Evolutionary conservation across 1,140 invertebrate genomes (phyloP).

Genomic region (Panulirus ornatus): DNA sequence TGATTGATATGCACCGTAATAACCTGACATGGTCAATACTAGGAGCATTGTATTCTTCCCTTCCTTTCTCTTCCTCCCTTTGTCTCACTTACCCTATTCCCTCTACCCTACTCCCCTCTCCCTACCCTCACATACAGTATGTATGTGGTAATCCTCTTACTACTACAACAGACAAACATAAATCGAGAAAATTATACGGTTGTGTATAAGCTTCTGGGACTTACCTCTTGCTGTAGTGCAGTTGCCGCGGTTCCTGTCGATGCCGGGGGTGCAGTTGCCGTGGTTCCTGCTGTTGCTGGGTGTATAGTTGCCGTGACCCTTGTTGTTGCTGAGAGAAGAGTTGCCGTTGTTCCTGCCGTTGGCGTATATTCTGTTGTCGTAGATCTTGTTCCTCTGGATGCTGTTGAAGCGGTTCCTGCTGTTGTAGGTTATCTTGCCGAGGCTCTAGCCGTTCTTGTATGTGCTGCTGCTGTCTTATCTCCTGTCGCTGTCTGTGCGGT

Average conservation of each 20-base stretch:
- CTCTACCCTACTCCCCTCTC: too few species aligned
- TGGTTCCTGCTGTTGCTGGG: neutral
- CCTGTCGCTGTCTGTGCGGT: neutral
- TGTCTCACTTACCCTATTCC: too few species aligned
- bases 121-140: too few species aligned
- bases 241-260: neutral
- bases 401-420: constrained; percentile 3
- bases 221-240: neutral
- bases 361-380: neutral
- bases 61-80: too few species aligned
- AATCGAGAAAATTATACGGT: too few species aligned
- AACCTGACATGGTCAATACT: too few species aligned
- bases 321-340: neutral
- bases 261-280: neutral
- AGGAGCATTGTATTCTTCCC: too few species aligned
- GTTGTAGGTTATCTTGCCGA: neutral
- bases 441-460: neutral
- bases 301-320: neutral
- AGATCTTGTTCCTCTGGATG: neutral
- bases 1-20: too few species aligned
- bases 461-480: neutral
- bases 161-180: too few species aligned
- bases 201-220: too few species aligned
- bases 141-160: too few species aligned
- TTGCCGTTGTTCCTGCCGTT: neutral